Base-by-base conservation (phyloP, 2,888 invertebrate species). In the Nomada fabriciana region DNA sequence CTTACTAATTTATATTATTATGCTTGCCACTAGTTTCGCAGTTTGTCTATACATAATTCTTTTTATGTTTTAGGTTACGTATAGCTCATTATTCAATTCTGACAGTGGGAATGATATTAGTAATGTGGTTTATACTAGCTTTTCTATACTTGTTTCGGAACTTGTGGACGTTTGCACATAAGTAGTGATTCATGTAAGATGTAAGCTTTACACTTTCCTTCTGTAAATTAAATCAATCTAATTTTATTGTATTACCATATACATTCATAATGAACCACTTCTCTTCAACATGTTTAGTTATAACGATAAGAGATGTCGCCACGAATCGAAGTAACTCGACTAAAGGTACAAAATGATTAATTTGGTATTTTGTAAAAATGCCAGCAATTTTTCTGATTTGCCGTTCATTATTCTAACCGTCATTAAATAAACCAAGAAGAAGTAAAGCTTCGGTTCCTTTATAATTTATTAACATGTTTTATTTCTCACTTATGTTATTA, bases 71-170 rank as follows among this genome's bases (percentile, higher is more conserved):
- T 50, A 92, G 91, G 52, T 79, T 94, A n/a, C 84, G 83, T 59
- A 55, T 89, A 2, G 88, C 87, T 23, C 94, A 94, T 84, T 92
- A 94, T 65, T 82, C 86, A 0, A 0, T 92, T 9, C 0, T 87
- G 7, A 88, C 86, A 1, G 1, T 84, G 10, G 0, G 59, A 1
- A 65, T 1, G 1, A 10, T 89, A 50, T 80, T 92, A 10, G 0
- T 86, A 9, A 4, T 76, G 9, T 92, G 90, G 91, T 23, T 36
- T 3, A 0, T 74, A 7, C n/a, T 67, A 9, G 29, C 2, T 2
- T 74, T 84, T 10, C 0, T 71, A 47, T 25, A 2, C 18, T 67
- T 29, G 13, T 7, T 77, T 25, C 77, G 63, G 73, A 81, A 76
- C 0, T 25, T 65, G 0, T 76, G 69, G 2, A 61, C 82, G 36